Evolutionary conservation across 2,797 vertebrate species (phyloP).

Genomic region (Pangasius djambal): DNA sequence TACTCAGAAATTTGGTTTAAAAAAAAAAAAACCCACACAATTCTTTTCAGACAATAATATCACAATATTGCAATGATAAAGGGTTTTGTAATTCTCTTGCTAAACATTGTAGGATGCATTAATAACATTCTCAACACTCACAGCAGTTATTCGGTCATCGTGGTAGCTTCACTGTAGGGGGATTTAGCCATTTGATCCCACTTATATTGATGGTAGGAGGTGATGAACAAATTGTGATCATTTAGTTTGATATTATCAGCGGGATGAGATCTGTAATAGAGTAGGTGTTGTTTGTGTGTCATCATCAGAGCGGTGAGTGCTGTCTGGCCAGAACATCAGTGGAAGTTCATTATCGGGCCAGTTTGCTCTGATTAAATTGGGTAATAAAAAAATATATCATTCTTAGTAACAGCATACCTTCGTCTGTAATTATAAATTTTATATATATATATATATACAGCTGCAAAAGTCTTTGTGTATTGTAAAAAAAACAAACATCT

Average conservation of each 20-base stretch:
- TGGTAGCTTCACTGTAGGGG: background rate
- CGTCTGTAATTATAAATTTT: background rate
- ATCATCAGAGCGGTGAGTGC: background rate
- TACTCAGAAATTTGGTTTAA: no score
- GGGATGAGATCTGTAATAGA: conserved; percentile 27
- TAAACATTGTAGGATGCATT: conserved; percentile 10
- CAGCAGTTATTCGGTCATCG: background rate
- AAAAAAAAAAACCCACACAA: background rate
- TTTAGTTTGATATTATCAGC: conserved; percentile 46
- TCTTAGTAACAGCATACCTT: background rate
- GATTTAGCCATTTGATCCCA: conserved; percentile 37
- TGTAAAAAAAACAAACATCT: background rate
- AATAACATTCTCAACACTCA: background rate
- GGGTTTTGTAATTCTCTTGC: background rate
- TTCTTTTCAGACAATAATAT: background rate
- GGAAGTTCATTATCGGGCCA: background rate
- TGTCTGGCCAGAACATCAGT: background rate
- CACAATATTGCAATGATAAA: background rate
- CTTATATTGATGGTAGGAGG: conserved; percentile 34
- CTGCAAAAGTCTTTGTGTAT: background rate
- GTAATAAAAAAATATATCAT: no score
- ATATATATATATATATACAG: background rate
- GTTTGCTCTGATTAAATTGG: background rate
- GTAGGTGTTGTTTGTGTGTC: conserved; percentile 14
- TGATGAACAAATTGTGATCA: background rate